A percentile compares a stretch with the other conserved stretches of the same genome.
Conservation (phyloP, 2,888 invertebrate species). For the Pseudanteris insignis region DNA sequence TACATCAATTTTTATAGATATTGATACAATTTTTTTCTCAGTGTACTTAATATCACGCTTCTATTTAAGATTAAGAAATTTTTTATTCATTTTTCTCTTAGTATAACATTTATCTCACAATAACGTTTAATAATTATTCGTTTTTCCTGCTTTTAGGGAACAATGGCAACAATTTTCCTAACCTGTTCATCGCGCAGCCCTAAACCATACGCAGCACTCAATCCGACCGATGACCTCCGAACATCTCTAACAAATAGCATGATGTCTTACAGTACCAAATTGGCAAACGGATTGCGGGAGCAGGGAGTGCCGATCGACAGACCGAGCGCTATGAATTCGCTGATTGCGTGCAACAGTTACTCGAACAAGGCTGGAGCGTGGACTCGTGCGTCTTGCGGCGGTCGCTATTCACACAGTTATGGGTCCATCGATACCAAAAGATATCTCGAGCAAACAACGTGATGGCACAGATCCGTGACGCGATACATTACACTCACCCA, state of each 20-base stretch:
- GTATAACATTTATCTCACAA: too few relatives aligned
- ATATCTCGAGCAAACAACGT: conserved; percentile 62
- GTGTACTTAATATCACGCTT: too few relatives aligned
- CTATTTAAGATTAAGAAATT: too few relatives aligned
- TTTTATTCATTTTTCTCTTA: too few relatives aligned
- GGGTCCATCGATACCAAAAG: conserved; percentile 67
- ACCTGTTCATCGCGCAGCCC: conserved; percentile 58
- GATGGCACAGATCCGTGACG: conserved; percentile 49
- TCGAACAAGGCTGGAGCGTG: conserved; percentile 73
- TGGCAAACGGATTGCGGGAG: conserved; percentile 22
- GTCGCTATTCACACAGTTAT: conserved; percentile 70
- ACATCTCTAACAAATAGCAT: conserved; percentile 56
- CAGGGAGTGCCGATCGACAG: conserved; percentile 74
- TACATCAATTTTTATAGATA: too few relatives aligned
- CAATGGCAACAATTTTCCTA: conserved; percentile 62
- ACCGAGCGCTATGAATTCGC: conserved; percentile 78
- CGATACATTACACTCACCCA: too few relatives aligned
- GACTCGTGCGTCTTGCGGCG: conserved; percentile 68
- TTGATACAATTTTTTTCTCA: too few relatives aligned
- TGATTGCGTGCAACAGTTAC: conserved; percentile 81
- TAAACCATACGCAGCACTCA: conserved; percentile 64
- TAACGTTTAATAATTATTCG: too few relatives aligned
- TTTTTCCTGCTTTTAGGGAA: conserved; percentile 63
- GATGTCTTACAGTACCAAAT: conserved; percentile 49
- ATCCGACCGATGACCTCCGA: conserved; percentile 54